Evolutionary conservation across 2,797 vertebrate species (phyloP).

Genomic region (Gymnopithys bicolor): DNA sequence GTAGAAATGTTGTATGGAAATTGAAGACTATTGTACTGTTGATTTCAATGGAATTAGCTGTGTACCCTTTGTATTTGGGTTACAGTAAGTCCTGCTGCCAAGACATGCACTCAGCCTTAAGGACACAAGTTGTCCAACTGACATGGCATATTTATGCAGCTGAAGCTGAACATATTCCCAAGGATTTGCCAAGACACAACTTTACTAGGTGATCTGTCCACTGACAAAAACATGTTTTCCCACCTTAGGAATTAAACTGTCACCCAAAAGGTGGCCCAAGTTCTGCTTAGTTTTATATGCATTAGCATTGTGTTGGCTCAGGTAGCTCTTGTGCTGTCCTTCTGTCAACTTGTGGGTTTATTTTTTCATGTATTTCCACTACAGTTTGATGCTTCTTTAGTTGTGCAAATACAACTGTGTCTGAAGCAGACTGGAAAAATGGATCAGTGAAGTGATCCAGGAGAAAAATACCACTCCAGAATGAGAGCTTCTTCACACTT

Average conservation of each 20-base stretch:
- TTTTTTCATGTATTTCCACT: not conserved
- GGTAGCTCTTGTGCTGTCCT: not conserved
- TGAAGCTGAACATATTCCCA: not conserved
- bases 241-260: not conserved
- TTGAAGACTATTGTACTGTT: not conserved
- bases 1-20: not conserved
- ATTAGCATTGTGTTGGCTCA: not conserved
- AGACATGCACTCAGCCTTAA: not conserved
- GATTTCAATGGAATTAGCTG: not conserved
- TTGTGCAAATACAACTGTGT: not conserved
- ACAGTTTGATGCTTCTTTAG: not conserved
- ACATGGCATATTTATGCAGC: not conserved
- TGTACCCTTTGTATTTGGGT: not conserved
- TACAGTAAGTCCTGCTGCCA: not conserved
- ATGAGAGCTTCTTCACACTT: not conserved
- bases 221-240: not conserved
- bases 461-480: not conserved
- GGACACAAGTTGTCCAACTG: not conserved
- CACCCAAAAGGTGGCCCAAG: not conserved
- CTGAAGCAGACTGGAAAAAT: not conserved
- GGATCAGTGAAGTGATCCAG: not conserved
- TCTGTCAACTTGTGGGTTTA: rapidly evolving
- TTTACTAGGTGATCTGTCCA: not conserved
- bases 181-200: not conserved
- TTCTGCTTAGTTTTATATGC: not conserved